A percentile compares a stretch with the other conserved stretches of the same genome.
Evolutionary conservation across 2,888 invertebrate genomes (phyloP).

Genomic region (Baccha elongata): DNA sequence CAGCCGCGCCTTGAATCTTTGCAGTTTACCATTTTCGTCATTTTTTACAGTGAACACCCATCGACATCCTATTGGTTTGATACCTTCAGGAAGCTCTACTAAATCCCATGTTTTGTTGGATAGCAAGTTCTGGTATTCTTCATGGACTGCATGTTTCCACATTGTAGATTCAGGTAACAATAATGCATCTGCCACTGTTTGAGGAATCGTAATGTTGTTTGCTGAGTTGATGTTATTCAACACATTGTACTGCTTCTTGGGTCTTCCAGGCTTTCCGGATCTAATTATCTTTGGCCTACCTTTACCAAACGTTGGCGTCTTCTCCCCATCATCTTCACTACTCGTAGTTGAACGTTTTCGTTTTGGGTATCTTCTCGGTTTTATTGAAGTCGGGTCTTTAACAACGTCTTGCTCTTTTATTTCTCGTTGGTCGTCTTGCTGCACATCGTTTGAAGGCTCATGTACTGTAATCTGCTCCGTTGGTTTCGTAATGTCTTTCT

Average conservation of each 20-base stretch:
- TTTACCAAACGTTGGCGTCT: neutral
- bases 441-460: no score
- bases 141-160: neutral
- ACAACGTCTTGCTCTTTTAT: neutral
- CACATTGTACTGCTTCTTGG: neutral
- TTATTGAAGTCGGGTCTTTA: no score
- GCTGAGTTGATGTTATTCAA: neutral
- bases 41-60: constrained; percentile 7
- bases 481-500: no score
- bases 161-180: neutral
- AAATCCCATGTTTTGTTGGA: constrained; percentile 14
- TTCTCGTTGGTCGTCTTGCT: neutral
- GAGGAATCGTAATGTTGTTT: neutral
- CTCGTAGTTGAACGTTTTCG: neutral
- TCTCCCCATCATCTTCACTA: neutral
- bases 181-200: neutral
- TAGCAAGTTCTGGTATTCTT: constrained; percentile 3
- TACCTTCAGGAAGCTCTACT: constrained; percentile 1
- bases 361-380: neutral
- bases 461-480: no score
- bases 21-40: neutral
- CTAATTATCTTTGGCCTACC: neutral
- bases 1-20: constrained; percentile 33
- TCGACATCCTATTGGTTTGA: neutral
- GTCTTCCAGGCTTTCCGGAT: neutral